A percentile compares a stretch with the other conserved stretches of the same genome.
phyloP scores from a whole-genome alignment of 2,888 invertebrate species.

The Tetramorium bicarinatum region DNA sequence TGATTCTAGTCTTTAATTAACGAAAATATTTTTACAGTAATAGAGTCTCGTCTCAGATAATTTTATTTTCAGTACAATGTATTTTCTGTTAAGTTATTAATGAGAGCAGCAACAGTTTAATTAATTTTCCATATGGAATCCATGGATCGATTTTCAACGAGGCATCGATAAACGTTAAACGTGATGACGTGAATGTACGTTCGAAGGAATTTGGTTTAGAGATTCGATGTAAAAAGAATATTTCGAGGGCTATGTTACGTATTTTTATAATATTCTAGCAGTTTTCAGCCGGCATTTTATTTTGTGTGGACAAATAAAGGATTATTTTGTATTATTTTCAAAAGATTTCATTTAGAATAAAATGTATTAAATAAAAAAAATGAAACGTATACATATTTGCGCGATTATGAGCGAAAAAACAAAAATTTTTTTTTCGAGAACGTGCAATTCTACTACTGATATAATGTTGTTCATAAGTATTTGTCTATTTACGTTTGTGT shows the following conservation, averaged over 20 bases:
- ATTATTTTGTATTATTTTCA: conserved; percentile 10
- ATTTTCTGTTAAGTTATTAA: conserved; percentile 17
- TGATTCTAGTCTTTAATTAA: conserved; percentile 28
- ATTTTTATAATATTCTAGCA: conserved; percentile 16
- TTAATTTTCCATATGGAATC: conserved; percentile 8
- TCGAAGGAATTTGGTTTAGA: background rate
- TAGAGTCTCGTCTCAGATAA: conserved; percentile 13
- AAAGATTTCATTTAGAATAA: background rate
- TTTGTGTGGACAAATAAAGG: conserved; percentile 21
- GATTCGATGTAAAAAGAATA: background rate
- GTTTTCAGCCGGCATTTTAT: conserved; percentile 28
- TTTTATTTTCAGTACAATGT: conserved; percentile 1
- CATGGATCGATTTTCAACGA: background rate
- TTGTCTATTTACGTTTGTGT: background rate
- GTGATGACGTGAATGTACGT: background rate
- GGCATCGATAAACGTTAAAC: background rate
- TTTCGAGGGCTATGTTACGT: background rate
- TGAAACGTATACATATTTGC: background rate
- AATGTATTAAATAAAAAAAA: background rate
- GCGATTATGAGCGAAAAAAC: background rate
- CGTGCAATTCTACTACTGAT: background rate
- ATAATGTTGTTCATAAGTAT: conserved; percentile 1
- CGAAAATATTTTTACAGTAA: background rate
- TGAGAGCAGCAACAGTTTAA: background rate
- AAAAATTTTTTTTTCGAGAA: conserved; percentile 1